Conservation (phyloP, 2,888 invertebrate genomes). For the Orthosia gothica region DNA sequence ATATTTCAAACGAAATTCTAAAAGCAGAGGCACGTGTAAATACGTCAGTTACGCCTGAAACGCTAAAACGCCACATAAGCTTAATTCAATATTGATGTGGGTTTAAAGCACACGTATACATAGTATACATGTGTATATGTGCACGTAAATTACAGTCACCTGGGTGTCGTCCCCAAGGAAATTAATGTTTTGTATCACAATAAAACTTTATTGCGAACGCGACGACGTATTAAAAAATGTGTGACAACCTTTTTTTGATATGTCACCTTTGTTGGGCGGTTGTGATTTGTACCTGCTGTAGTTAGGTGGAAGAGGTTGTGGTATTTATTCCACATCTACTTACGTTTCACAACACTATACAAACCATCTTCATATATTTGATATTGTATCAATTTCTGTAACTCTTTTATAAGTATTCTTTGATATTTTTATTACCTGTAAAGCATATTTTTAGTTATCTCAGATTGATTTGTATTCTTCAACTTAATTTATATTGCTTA, state of each 20-base stretch:
- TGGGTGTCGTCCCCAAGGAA: slow-evolving; percentile 74
- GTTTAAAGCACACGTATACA: slow-evolving; percentile 49
- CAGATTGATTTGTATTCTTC: too few relatives aligned
- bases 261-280: slow-evolving; percentile 23
- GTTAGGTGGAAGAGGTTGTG: too few relatives aligned
- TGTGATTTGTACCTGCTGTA: slow-evolving; percentile 32
- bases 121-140: slow-evolving; percentile 2
- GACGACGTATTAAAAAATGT: slow-evolving; percentile 68
- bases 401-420: too few relatives aligned
- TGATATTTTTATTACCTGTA: too few relatives aligned
- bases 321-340: too few relatives aligned
- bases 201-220: slow-evolving; percentile 71
- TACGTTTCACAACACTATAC: too few relatives aligned
- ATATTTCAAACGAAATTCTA: slow-evolving; percentile 27
- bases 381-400: too few relatives aligned
- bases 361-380: too few relatives aligned
- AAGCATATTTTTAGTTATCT: too few relatives aligned
- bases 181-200: slow-evolving; percentile 76
- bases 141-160: slow-evolving; percentile 68
- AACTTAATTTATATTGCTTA: too few relatives aligned
- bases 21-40: slow-evolving; percentile 28
- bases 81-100: slow-evolving; percentile 62
- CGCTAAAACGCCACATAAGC: slow-evolving; percentile 32
- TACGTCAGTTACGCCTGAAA: slow-evolving; percentile 29
- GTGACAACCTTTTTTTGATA: slow-evolving; percentile 39